Evolutionary conservation across 2,113 vertebrate genomes (phyloP).

Genomic region (Rafetus swinhoei): DNA sequence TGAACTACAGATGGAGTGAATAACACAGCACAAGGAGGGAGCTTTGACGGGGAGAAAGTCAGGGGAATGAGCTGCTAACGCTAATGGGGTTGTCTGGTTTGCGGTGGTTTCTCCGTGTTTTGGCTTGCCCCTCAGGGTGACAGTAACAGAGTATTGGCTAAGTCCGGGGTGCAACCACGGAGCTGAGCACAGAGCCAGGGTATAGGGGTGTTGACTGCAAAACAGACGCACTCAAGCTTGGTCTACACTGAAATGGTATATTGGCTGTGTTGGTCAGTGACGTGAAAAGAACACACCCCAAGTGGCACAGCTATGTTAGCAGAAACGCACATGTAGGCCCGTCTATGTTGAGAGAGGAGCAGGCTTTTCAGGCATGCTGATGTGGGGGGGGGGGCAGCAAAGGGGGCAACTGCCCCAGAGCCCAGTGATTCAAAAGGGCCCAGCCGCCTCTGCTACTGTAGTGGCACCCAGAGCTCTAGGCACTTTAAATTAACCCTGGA

Average conservation of each 20-base stretch:
- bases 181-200: constrained; percentile 12
- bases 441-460: too few relatives aligned
- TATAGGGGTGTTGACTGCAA: neutral
- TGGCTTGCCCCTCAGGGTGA: neutral
- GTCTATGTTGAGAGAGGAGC: neutral
- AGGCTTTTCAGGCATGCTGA: neutral
- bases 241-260: neutral
- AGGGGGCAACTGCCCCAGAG: too few relatives aligned
- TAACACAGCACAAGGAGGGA: neutral
- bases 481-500: too few relatives aligned
- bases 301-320: too few relatives aligned
- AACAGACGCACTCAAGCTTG: neutral
- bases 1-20: constrained; percentile 71
- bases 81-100: neutral
- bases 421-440: too few relatives aligned
- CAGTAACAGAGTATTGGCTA: constrained; percentile 24
- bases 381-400: too few relatives aligned
- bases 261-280: neutral
- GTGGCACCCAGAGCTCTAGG: too few relatives aligned
- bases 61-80: constrained; percentile 7
- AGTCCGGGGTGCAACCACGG: constrained; percentile 31
- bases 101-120: neutral
- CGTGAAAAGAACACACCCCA: neutral
- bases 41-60: constrained; percentile 49
- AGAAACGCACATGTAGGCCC: too few relatives aligned